Evolutionary conservation across 2,888 invertebrate genomes (phyloP), one percentile per base, ranked within the genome.

Genomic region (Galerucella calmariensis): DNA sequence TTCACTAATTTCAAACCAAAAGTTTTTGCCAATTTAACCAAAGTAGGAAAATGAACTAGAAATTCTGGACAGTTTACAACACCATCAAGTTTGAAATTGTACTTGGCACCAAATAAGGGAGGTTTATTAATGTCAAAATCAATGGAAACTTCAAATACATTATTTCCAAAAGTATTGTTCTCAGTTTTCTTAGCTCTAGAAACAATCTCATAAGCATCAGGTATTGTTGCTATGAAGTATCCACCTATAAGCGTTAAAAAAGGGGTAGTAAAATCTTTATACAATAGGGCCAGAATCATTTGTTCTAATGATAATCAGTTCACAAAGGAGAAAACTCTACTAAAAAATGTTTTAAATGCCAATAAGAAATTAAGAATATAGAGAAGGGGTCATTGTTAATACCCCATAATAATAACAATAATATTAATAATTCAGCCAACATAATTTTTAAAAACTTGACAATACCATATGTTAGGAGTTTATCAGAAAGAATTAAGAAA

Each of bases 11-110:
- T 91, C 56, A 95, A 87, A 0, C 93, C 94, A 88, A 90, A 93
- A 83, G 93, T 93, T 58, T 90, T 89, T 12, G 93, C 94, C 70
- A 95, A 86, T 83, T 93, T 94, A 59, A 91, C 90, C 72, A 99
- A 89, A 5, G 94, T 90, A 20, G 97, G 95, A 87, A 98, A 96
- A 88, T 99, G 94, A 16, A 99, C 97, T 74, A 99, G 90, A 89
- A 98, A 99, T 87, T 99, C 99, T 1, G 99, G 99, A 87, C 99
- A 99, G 86, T 99, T 94, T 0, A 99, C 99, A 9, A 97, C 97
- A 53, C 95, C 98, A 85, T 99, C 97, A 80, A 99, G 89, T 84
- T 95, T 93, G 87, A 99, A 99, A 87, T 97, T 93, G 89, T 99
- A 99, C 85, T 96, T 95, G 24, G 95, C 97, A 58, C 99, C 99